These are phyloP conservation scores for Tubiluchus corallicola DNA, from an alignment of 2,888 invertebrate species.

Conservation along the genomic window DNA sequence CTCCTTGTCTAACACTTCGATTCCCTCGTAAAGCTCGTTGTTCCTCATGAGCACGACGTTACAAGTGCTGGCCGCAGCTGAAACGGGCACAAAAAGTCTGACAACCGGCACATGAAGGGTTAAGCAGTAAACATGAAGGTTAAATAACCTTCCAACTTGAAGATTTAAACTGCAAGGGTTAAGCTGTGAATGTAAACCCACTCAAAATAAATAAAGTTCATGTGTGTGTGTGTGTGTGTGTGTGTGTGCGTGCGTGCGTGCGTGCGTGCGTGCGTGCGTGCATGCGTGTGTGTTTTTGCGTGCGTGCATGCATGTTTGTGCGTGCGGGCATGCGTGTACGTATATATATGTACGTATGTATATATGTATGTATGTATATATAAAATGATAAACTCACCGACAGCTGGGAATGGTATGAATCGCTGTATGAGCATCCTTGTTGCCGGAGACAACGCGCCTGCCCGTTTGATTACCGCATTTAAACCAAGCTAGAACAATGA, in stretches of 20 bases:
- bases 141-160: too few species aligned
- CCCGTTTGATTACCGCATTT: slow-evolving; percentile 23
- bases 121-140: too few species aligned
- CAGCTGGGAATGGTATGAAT: slow-evolving; percentile 32
- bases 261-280: too few species aligned
- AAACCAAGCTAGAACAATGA: slow-evolving; percentile 27
- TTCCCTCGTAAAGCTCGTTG: slow-evolving; percentile 30
- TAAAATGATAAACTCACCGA: slow-evolving; percentile 22
- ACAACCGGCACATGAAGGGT: too few species aligned
- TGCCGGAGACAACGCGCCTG: slow-evolving; percentile 24
- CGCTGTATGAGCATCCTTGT: slow-evolving; percentile 29
- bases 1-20: slow-evolving; percentile 30
- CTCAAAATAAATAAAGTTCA: too few species aligned
- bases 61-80: slow-evolving; percentile 29
- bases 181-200: too few species aligned
- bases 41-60: slow-evolving; percentile 34
- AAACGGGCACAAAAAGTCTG: slow-evolving; percentile 10
- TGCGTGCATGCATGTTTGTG: too few species aligned
- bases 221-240: too few species aligned
- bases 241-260: too few species aligned
- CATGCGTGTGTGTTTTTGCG: too few species aligned
- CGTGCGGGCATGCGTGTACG: not conserved
- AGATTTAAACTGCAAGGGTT: too few species aligned
- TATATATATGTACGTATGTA: slow-evolving; percentile 2
- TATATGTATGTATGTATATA: too few species aligned